Conservation (phyloP, 2,113 vertebrate species). For the human (Homo sapiens) region DNA sequence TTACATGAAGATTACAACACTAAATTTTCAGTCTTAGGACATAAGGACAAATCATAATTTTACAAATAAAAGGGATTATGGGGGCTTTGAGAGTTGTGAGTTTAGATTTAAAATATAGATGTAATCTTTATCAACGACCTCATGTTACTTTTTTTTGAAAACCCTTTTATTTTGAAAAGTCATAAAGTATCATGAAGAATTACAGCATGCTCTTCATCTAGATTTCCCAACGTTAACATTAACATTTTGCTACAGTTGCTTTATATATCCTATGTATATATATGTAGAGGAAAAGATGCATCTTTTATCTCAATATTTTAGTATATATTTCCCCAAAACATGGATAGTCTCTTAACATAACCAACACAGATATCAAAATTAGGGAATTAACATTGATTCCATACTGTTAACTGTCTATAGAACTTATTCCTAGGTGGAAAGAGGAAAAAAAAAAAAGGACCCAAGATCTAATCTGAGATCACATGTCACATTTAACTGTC, state of each 20-base stretch:
- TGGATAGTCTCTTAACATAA: neutral
- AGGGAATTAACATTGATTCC: neutral
- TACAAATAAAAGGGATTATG: neutral
- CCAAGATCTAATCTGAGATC: neutral
- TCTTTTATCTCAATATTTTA: neutral
- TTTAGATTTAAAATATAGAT: neutral
- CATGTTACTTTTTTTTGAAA: neutral
- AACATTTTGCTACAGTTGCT: neutral
- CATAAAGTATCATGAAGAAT: neutral
- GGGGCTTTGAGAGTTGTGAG: neutral
- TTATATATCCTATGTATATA: neutral
- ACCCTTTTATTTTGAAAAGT: neutral
- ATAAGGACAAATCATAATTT: neutral
- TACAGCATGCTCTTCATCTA: neutral
- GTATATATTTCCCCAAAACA: neutral
- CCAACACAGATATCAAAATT: neutral
- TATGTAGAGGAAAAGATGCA: neutral
- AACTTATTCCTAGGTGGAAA: neutral
- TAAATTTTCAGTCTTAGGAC: neutral
- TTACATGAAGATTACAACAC: neutral
- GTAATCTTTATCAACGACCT: neutral
- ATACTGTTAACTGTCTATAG: neutral
- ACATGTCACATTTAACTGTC: neutral
- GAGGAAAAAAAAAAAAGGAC: neutral
- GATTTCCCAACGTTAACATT: neutral